Conservation (phyloP, 1,140 invertebrate genomes). For the Drosophila kanapiae region DNA sequence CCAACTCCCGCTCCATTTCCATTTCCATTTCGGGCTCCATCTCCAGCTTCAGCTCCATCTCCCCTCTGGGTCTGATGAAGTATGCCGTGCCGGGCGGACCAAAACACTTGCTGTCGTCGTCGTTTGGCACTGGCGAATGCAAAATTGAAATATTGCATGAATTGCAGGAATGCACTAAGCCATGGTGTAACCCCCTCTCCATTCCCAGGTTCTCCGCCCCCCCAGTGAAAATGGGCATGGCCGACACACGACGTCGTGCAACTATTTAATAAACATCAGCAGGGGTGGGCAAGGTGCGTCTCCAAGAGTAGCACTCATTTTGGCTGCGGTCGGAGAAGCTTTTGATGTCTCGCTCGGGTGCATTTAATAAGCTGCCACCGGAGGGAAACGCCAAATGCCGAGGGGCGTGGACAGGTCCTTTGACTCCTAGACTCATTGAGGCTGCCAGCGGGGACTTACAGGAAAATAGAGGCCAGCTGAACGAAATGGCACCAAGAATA, state of each 20-base stretch:
- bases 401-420: conserved; percentile 18
- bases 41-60: neutral
- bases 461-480: neutral
- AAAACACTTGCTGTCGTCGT: conserved; percentile 55
- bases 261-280: conserved; percentile 80
- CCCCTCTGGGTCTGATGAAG: conserved; percentile 36
- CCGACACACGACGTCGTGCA: conserved; percentile 51
- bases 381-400: neutral
- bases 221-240: conserved; percentile 21
- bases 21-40: neutral
- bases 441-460: conserved; percentile 5
- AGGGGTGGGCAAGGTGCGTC: neutral
- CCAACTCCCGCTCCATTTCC: conserved; percentile 13
- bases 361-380: conserved; percentile 69
- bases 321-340: conserved; percentile 38
- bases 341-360: conserved; percentile 76
- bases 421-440: conserved; percentile 40
- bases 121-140: conserved; percentile 26
- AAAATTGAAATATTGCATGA: conserved; percentile 79
- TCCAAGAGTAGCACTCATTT: conserved; percentile 29
- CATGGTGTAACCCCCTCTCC: conserved; percentile 16
- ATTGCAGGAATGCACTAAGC: conserved; percentile 69
- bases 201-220: neutral
- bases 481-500: neutral
- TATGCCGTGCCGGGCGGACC: conserved; percentile 8